phyloP scores from a whole-genome alignment of 2,113 vertebrate genomes.

The Coptodon rendalli region DNA sequence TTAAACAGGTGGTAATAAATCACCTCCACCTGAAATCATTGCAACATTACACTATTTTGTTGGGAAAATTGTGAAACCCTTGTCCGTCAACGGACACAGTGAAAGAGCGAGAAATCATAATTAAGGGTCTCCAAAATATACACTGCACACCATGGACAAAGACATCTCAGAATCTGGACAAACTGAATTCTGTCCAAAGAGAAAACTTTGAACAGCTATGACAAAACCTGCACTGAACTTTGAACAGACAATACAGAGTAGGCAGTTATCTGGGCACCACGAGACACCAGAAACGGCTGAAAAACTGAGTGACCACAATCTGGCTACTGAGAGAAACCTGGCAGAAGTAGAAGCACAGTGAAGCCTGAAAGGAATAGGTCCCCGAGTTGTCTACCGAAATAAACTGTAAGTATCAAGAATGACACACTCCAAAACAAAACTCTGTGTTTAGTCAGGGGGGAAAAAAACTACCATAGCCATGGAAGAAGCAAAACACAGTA shows the following conservation, averaged over 20 bases:
- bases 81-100: background rate
- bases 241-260: background rate
- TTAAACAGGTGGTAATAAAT: background rate
- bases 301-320: background rate
- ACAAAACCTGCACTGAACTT: background rate
- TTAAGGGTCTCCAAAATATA: background rate
- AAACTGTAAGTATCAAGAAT: background rate
- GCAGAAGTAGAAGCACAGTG: background rate
- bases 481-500: background rate
- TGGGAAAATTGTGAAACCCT: background rate
- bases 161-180: background rate
- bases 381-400: background rate
- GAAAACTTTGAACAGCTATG: background rate
- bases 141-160: background rate
- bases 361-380: background rate
- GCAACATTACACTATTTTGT: background rate
- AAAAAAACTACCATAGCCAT: rapidly evolving
- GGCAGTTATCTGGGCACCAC: background rate
- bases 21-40: background rate
- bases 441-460: background rate
- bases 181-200: background rate
- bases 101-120: background rate
- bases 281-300: background rate
- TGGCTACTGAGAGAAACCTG: background rate
- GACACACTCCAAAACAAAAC: background rate